Evolutionary conservation across 2,888 invertebrate genomes (phyloP).

Genomic region (Physocephala rufipes): DNA sequence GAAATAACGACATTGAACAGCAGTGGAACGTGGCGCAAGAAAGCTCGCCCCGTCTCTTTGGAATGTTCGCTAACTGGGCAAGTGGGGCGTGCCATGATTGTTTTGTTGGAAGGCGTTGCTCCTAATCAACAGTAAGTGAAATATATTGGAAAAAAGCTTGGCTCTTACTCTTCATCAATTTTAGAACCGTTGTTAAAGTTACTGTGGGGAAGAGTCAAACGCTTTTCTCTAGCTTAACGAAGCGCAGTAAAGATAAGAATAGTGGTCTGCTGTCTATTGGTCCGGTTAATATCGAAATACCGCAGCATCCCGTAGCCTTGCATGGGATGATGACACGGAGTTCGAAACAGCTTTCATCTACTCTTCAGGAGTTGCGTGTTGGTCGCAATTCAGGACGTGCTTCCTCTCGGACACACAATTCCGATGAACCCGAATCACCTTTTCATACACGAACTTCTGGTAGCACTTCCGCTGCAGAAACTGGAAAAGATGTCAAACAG

Average conservation of each 20-base stretch:
- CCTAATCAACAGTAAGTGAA: conserved; percentile 84
- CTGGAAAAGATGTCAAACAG: conserved; percentile 52
- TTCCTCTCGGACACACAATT: conserved; percentile 71
- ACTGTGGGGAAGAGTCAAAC: conserved; percentile 93
- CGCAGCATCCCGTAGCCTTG: conserved; percentile 96
- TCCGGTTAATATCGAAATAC: conserved; percentile 92
- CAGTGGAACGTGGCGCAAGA: conserved; percentile 91
- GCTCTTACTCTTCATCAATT: background rate
- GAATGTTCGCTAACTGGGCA: conserved; percentile 87
- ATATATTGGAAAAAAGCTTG: background rate
- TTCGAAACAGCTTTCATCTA: conserved; percentile 90
- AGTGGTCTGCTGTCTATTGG: conserved; percentile 86
- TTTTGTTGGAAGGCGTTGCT: conserved; percentile 87
- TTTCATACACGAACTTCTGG: conserved; percentile 61
- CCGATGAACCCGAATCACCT: conserved; percentile 69
- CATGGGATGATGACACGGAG: conserved; percentile 98
- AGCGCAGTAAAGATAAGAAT: conserved; percentile 80
- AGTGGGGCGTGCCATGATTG: conserved; percentile 91
- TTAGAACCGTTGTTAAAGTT: conserved; percentile 90
- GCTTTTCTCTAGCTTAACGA: conserved; percentile 85
- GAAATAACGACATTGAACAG: conserved; percentile 91
- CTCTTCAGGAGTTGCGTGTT: conserved; percentile 87
- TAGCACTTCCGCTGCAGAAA: conserved; percentile 50
- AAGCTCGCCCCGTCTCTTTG: conserved; percentile 74
- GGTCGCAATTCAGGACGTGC: conserved; percentile 79